phyloP scores from a whole-genome alignment of 2,888 invertebrate genomes.

The Aelia acuminata region DNA sequence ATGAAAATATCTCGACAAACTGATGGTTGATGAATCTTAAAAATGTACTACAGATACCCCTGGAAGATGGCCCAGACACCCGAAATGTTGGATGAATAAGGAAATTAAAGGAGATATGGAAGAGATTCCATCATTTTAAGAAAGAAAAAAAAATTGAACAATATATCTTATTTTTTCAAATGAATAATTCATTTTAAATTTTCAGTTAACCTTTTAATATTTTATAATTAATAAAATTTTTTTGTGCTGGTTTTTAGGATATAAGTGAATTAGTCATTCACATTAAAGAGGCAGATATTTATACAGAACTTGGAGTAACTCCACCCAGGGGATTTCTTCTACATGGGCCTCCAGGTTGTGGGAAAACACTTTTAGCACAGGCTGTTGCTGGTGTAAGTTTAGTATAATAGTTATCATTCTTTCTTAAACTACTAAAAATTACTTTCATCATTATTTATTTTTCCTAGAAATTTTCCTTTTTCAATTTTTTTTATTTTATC shows the following conservation, averaged over 20 bases:
- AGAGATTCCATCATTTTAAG: too few species aligned
- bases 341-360: slow-evolving; percentile 97
- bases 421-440: neutral
- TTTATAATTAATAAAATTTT: slow-evolving; percentile 27
- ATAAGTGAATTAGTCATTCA: slow-evolving; percentile 85
- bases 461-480: too few species aligned
- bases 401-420: neutral
- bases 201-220: neutral
- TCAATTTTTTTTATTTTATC: too few species aligned
- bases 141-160: too few species aligned
- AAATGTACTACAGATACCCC: too few species aligned
- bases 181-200: neutral
- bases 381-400: slow-evolving; percentile 83
- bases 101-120: too few species aligned
- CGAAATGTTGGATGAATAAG: too few species aligned
- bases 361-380: slow-evolving; percentile 86
- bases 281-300: slow-evolving; percentile 92
- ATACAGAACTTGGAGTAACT: slow-evolving; percentile 84
- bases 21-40: too few species aligned
- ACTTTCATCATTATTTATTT: too few species aligned
- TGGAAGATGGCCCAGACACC: too few species aligned
- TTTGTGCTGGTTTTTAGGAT: slow-evolving; percentile 68
- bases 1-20: too few species aligned
- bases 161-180: too few species aligned
- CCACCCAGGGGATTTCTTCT: slow-evolving; percentile 92